Evolutionary conservation across 2,113 vertebrate genomes (phyloP).

Genomic region (Larimichthys crocea): DNA sequence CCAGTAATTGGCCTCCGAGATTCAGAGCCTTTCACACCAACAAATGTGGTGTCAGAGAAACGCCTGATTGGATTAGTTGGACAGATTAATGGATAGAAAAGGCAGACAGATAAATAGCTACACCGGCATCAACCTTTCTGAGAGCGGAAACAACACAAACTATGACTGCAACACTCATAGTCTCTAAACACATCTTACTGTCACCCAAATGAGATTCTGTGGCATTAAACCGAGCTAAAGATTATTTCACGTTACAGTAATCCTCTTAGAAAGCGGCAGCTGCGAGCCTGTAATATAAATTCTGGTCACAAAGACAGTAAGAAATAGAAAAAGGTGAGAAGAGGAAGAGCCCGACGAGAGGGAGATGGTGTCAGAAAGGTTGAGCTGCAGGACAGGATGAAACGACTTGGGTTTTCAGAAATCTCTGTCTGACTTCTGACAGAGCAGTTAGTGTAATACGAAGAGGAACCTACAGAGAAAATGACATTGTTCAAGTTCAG

Average conservation of each 20-base stretch:
- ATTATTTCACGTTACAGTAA: constrained; percentile 37
- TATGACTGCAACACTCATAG: background rate
- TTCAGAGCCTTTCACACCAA: constrained; percentile 21
- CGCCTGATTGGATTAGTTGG: constrained; percentile 25
- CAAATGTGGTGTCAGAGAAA: constrained; percentile 10
- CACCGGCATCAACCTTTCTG: background rate
- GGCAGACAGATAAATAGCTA: constrained; percentile 1
- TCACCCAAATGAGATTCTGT: constrained; percentile 35
- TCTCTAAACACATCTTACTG: background rate
- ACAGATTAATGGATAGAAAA: constrained; percentile 29
- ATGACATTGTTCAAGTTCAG: background rate
- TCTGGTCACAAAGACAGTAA: constrained; percentile 25
- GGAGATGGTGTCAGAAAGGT: background rate
- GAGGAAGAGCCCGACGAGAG: background rate
- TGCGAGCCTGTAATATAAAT: constrained; percentile 14
- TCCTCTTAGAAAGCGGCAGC: constrained; percentile 33
- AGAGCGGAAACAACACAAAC: background rate
- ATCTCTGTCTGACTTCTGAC: background rate
- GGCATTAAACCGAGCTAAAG: background rate
- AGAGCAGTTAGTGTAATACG: background rate
- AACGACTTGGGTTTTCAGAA: background rate
- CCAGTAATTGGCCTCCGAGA: constrained; percentile 47
- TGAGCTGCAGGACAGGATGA: background rate
- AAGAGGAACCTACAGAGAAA: background rate
- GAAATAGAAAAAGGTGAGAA: background rate